Conservation (phyloP, 2,113 vertebrate genomes). For the Eclectus roratus region DNA sequence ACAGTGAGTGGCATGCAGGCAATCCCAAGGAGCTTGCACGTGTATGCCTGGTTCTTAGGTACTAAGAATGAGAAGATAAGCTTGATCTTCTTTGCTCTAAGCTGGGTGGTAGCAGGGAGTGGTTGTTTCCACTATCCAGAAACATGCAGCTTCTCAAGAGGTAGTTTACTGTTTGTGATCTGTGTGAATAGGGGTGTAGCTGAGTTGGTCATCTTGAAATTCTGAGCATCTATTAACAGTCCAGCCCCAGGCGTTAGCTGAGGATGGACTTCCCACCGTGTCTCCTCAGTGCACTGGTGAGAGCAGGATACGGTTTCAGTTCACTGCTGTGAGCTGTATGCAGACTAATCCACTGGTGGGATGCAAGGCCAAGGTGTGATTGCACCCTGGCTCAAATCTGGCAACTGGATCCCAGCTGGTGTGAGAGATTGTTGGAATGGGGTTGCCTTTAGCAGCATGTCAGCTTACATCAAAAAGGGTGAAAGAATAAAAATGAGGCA, state of each 20-base stretch:
- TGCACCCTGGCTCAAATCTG: neutral
- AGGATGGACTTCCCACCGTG: neutral
- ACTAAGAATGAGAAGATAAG: neutral
- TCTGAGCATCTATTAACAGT: neutral
- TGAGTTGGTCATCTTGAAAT: neutral
- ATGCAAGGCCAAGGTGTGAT: neutral
- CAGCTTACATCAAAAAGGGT: neutral
- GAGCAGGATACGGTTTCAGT: neutral
- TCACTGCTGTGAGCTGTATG: neutral
- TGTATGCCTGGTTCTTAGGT: neutral
- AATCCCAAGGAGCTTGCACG: neutral
- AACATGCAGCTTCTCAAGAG: neutral
- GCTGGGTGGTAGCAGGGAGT: neutral
- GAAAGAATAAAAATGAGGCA: neutral
- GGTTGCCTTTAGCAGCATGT: neutral
- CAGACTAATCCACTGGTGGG: neutral
- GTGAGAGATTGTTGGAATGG: neutral
- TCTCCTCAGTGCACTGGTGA: no score
- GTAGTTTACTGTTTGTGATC: neutral
- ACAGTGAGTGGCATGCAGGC: neutral
- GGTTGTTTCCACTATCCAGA: neutral
- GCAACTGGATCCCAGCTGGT: neutral
- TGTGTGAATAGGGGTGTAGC: neutral
- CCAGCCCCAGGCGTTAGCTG: neutral
- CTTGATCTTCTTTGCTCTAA: neutral